These are phyloP conservation scores for Capricornis sumatraensis DNA, from an alignment of 2,113 vertebrate species.

Conservation along the genomic window DNA sequence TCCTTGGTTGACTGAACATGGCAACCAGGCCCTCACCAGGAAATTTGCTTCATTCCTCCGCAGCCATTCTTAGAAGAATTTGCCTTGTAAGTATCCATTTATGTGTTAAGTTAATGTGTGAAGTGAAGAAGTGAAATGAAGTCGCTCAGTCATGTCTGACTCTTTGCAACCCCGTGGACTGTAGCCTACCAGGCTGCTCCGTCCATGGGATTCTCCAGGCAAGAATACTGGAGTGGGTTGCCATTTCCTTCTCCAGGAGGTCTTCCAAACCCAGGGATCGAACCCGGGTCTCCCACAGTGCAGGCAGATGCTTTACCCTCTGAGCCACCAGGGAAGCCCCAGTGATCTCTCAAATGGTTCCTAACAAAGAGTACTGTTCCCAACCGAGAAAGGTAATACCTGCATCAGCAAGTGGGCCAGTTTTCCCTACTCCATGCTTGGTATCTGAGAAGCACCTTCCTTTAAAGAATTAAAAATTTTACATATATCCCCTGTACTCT, in stretches of 20 bases:
- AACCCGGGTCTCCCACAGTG: too few relatives aligned
- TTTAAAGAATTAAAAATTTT: neutral
- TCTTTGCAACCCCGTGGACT: fast-evolving
- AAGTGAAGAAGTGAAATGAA: too few relatives aligned
- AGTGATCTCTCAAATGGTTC: neutral
- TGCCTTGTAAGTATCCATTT: neutral
- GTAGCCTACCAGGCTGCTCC: too few relatives aligned
- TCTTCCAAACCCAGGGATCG: too few relatives aligned
- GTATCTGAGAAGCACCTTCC: neutral
- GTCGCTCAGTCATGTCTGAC: fast-evolving
- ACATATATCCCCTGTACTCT: neutral
- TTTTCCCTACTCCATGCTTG: neutral
- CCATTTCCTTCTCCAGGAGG: too few relatives aligned
- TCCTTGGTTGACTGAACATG: neutral
- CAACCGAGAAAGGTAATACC: neutral
- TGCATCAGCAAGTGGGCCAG: neutral
- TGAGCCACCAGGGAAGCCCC: too few relatives aligned
- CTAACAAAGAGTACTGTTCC: neutral
- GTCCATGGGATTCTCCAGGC: too few relatives aligned
- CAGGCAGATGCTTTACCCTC: too few relatives aligned
- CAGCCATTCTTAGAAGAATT: neutral
- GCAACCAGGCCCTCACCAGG: neutral
- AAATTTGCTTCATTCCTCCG: neutral
- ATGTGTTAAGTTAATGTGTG: neutral
- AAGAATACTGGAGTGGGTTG: too few relatives aligned